Evolutionary conservation across 2,113 vertebrate species (phyloP).

Genomic region (Calcarius ornatus): DNA sequence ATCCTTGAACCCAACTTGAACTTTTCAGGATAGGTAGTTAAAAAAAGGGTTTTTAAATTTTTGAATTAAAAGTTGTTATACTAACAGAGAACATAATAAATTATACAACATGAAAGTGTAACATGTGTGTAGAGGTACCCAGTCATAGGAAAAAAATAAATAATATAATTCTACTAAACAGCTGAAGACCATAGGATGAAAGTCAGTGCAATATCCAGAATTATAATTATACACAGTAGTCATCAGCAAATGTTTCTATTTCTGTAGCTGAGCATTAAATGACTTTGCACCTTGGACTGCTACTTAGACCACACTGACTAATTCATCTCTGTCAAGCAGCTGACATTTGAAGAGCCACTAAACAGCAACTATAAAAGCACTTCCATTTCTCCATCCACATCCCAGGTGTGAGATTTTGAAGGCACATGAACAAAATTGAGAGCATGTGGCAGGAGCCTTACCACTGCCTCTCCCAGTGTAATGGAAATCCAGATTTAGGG

Average conservation of each 20-base stretch:
- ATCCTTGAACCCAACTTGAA: neutral
- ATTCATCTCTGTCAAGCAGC: neutral
- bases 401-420: neutral
- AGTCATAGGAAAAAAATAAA: neutral
- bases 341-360: neutral
- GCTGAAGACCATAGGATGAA: neutral
- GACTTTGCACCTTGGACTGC: slow-evolving; percentile 36
- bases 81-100: neutral
- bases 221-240: neutral
- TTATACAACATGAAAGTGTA: neutral
- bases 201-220: neutral
- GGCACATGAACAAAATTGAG: neutral
- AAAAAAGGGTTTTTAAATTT: neutral
- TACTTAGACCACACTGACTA: neutral
- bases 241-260: neutral
- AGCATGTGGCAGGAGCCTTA: neutral
- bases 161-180: neutral
- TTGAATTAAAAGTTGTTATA: neutral
- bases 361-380: neutral
- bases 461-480: neutral
- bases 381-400: neutral
- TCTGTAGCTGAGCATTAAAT: neutral
- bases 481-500: neutral
- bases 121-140: neutral
- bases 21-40: neutral